These are phyloP conservation scores for Liopterus haemorrhoidalis DNA, from an alignment of 2,888 invertebrate genomes.

Conservation along the genomic window DNA sequence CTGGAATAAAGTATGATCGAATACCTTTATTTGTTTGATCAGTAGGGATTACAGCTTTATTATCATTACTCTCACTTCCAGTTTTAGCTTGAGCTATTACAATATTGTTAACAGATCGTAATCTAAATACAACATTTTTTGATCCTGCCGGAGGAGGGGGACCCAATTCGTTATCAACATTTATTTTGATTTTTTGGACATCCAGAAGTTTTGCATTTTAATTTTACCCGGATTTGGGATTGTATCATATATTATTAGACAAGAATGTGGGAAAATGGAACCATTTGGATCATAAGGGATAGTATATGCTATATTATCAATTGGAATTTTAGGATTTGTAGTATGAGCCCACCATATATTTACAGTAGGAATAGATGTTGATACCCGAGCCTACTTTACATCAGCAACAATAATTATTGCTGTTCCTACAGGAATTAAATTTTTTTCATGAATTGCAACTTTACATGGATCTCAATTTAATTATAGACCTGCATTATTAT, in stretches of 20 bases:
- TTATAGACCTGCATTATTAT: slow-evolving; percentile 55
- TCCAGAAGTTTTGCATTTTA: slow-evolving; percentile 81
- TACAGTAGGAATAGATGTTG: slow-evolving; percentile 76
- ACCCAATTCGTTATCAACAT: slow-evolving; percentile 75
- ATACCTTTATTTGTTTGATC: slow-evolving; percentile 70
- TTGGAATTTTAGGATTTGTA: slow-evolving; percentile 76
- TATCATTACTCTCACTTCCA: slow-evolving; percentile 64
- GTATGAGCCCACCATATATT: slow-evolving; percentile 84
- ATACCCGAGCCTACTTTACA: slow-evolving; percentile 78
- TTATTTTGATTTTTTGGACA: slow-evolving; percentile 86
- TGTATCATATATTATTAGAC: slow-evolving; percentile 70
- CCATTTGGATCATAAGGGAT: slow-evolving; percentile 67
- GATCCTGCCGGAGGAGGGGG: slow-evolving; percentile 72
- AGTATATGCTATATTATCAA: slow-evolving; percentile 78
- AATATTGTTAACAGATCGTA: slow-evolving; percentile 72
- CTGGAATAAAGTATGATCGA: slow-evolving; percentile 56
- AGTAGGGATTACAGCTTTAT: slow-evolving; percentile 58
- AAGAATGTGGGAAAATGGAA: slow-evolving; percentile 70
- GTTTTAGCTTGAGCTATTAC: slow-evolving; percentile 76
- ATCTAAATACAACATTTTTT: slow-evolving; percentile 76
- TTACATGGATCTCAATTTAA: slow-evolving; percentile 59
- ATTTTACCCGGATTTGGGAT: slow-evolving; percentile 78
- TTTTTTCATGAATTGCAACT: slow-evolving; percentile 72
- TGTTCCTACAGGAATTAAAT: slow-evolving; percentile 77
- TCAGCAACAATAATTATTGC: slow-evolving; percentile 84